Percentiles rank a stretch among this genome's conserved stretches.
These are phyloP conservation scores for Pemphredon lugubris DNA, from an alignment of 2,888 invertebrate genomes.

Conservation along the genomic window DNA sequence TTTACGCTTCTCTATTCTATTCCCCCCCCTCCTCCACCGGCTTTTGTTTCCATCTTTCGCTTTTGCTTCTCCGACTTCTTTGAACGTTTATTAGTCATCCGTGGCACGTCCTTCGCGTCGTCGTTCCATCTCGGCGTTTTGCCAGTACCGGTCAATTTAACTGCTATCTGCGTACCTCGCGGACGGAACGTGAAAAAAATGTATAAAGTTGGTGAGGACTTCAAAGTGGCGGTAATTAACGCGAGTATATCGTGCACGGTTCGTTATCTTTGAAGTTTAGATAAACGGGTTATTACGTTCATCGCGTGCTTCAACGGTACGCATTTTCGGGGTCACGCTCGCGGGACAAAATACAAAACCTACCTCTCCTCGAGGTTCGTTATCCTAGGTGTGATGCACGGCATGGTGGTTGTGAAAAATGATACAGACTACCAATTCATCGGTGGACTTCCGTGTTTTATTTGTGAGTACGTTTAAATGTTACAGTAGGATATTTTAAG, in stretches of 20 bases:
- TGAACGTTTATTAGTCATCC: conserved; percentile 48
- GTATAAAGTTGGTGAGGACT: conserved; percentile 21
- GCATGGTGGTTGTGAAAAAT: too few relatives aligned
- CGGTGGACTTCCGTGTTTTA: too few relatives aligned
- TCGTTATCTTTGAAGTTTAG: conserved; percentile 34
- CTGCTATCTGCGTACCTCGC: conserved; percentile 23
- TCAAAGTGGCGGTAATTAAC: conserved; percentile 57
- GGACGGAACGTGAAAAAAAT: conserved; percentile 9
- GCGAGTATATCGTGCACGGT: conserved; percentile 20
- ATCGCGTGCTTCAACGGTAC: not conserved
- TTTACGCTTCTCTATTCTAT: conserved; percentile 20
- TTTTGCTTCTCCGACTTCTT: conserved; percentile 9
- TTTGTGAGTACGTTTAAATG: too few relatives aligned
- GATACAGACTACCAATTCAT: too few relatives aligned
- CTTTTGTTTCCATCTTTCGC: conserved; percentile 2
- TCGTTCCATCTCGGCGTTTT: conserved; percentile 37
- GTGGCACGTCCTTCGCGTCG: conserved; percentile 43
- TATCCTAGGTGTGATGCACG: too few relatives aligned
- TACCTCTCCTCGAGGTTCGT: not conserved
- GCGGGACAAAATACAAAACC: not conserved
- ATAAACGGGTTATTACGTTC: conserved; percentile 9
- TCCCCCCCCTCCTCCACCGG: not conserved
- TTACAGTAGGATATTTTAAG: too few relatives aligned
- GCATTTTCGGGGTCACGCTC: not conserved
- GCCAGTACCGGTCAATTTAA: conserved; percentile 43